These are phyloP conservation scores for Esox niger DNA, from an alignment of 2,113 vertebrate genomes.

Conservation along the genomic window DNA sequence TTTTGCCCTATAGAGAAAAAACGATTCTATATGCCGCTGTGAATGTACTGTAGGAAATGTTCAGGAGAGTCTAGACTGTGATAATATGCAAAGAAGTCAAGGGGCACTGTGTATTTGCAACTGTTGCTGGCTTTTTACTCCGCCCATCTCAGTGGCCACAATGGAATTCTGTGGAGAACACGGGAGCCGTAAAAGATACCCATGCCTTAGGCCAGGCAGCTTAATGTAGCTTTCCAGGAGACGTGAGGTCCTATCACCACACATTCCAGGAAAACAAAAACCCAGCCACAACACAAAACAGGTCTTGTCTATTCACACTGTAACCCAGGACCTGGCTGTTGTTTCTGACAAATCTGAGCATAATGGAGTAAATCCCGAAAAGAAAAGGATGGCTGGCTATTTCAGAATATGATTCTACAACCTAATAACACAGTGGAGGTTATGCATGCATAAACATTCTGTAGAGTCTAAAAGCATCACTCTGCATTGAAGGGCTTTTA, in stretches of 20 bases:
- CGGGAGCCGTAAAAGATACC: background rate
- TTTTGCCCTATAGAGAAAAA: no score
- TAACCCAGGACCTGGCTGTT: background rate
- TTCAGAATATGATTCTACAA: background rate
- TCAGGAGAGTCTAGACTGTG: no score
- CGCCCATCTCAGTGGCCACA: no score
- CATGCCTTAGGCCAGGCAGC: background rate
- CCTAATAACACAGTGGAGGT: background rate
- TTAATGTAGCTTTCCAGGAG: slow-evolving; percentile 3
- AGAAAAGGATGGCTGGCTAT: background rate
- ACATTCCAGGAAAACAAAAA: slow-evolving; percentile 10
- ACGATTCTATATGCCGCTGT: no score
- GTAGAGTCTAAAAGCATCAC: slow-evolving; percentile 10
- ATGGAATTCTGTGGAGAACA: no score
- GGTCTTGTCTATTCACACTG: background rate
- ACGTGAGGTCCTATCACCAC: background rate
- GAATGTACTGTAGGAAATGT: no score
- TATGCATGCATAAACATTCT: slow-evolving; percentile 12
- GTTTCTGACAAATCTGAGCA: background rate
- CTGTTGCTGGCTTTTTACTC: no score
- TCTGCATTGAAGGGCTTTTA: slow-evolving; percentile 9
- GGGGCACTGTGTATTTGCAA: no score
- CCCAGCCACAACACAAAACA: background rate
- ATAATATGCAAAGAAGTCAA: no score
- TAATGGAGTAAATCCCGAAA: background rate